phyloP scores from a whole-genome alignment of 1,140 invertebrate species.

The Pseudomyrmex dendroicus region DNA sequence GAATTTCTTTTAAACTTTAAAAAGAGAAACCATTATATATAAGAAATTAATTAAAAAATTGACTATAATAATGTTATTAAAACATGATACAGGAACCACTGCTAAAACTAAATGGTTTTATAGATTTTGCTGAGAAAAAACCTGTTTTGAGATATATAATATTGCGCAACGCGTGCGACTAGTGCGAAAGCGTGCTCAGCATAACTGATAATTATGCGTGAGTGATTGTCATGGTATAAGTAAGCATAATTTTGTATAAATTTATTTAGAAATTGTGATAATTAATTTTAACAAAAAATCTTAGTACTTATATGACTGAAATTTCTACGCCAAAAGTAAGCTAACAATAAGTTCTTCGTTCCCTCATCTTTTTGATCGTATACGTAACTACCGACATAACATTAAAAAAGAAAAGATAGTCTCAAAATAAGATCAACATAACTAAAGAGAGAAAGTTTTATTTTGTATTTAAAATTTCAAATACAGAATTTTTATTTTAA shows the following conservation, averaged over 20 bases:
- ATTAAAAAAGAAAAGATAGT: slow-evolving; percentile 1
- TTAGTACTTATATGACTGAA: neutral
- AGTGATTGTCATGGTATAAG: slow-evolving; percentile 17
- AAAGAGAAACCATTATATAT: too few species aligned
- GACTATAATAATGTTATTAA: neutral
- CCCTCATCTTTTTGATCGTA: neutral
- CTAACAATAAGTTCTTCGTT: too few species aligned
- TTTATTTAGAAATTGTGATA: slow-evolving; percentile 8
- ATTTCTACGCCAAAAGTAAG: neutral
- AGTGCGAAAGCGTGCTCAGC: slow-evolving; percentile 39
- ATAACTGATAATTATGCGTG: slow-evolving; percentile 35
- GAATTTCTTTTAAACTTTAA: slow-evolving; percentile 1
- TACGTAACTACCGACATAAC: neutral
- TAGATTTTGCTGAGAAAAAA: slow-evolving; percentile 28
- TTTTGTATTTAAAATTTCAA: slow-evolving; percentile 9
- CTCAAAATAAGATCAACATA: neutral
- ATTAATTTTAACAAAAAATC: neutral
- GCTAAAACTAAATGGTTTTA: slow-evolving; percentile 37
- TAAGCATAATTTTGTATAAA: slow-evolving; percentile 24
- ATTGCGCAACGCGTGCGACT: slow-evolving; percentile 38
- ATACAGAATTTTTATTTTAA: neutral
- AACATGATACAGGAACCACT: neutral
- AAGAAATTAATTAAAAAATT: slow-evolving; percentile 26
- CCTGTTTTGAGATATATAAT: slow-evolving; percentile 30
- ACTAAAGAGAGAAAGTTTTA: slow-evolving; percentile 25